Evolutionary conservation across 2,888 invertebrate genomes (phyloP).

Genomic region (Masnerella sp.): DNA sequence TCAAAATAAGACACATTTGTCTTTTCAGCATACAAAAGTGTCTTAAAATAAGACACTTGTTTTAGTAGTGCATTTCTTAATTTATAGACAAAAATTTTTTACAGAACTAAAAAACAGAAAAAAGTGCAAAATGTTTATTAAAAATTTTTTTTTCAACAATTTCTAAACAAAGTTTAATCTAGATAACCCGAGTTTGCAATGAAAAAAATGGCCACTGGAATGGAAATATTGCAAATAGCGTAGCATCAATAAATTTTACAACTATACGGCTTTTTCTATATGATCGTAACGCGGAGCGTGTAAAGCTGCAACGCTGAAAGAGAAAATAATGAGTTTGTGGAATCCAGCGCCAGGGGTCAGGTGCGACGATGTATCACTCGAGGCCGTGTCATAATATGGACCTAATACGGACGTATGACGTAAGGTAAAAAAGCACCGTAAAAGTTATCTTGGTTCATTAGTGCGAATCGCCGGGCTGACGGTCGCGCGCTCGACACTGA

Average conservation of each 20-base stretch:
- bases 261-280: background rate
- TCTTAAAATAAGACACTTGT: too few species aligned
- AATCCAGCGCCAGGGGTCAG: conserved; percentile 44
- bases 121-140: too few species aligned
- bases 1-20: too few species aligned
- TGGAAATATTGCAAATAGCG: too few species aligned
- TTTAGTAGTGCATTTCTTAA: too few species aligned
- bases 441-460: conserved; percentile 56
- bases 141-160: too few species aligned
- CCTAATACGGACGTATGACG: conserved; percentile 55
- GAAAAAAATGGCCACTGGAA: too few species aligned
- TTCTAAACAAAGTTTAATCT: too few species aligned
- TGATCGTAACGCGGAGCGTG: conserved; percentile 9
- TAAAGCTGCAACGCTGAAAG: background rate
- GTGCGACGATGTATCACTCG: conserved; percentile 26
- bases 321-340: conserved; percentile 47
- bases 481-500: conserved; percentile 36
- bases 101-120: too few species aligned
- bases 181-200: too few species aligned
- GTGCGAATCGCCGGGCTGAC: conserved; percentile 34
- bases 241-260: conserved; percentile 6
- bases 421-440: conserved; percentile 56
- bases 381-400: conserved; percentile 45
- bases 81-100: too few species aligned
- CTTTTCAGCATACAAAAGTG: too few species aligned